Conservation (phyloP, 2,797 vertebrate genomes). For the Otolemur crassicaudatus region DNA sequence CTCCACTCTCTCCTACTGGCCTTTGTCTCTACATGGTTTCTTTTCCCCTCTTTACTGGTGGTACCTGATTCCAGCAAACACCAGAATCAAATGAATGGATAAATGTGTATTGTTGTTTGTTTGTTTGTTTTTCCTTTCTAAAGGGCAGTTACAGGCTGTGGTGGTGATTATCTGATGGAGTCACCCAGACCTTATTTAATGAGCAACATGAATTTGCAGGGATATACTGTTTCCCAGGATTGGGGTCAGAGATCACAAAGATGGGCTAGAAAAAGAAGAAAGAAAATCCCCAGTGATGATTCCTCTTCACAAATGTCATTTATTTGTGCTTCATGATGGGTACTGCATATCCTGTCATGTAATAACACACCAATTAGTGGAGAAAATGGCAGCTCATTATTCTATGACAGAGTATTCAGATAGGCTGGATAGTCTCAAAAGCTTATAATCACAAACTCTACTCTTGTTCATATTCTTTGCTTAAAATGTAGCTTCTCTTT, state of each 20-base stretch:
- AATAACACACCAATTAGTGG: neutral
- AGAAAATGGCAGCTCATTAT: neutral
- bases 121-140: neutral
- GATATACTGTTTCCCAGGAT: neutral
- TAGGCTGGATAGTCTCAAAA: neutral
- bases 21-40: neutral
- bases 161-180: neutral
- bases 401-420: neutral
- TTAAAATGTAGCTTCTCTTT: conserved; percentile 22
- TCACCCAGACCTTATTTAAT: conserved; percentile 17
- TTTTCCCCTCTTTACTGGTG: conserved; percentile 20
- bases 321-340: conserved; percentile 12
- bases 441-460: neutral
- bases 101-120: neutral
- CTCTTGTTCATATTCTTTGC: neutral
- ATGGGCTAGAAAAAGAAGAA: neutral
- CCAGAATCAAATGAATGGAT: neutral
- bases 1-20: neutral
- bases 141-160: neutral
- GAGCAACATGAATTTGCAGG: neutral
- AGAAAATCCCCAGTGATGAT: neutral
- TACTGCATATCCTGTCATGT: neutral
- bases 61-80: neutral
- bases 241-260: neutral
- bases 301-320: neutral